Evolutionary conservation across 2,113 vertebrate genomes (phyloP).

Genomic region (Crocuta crocuta): DNA sequence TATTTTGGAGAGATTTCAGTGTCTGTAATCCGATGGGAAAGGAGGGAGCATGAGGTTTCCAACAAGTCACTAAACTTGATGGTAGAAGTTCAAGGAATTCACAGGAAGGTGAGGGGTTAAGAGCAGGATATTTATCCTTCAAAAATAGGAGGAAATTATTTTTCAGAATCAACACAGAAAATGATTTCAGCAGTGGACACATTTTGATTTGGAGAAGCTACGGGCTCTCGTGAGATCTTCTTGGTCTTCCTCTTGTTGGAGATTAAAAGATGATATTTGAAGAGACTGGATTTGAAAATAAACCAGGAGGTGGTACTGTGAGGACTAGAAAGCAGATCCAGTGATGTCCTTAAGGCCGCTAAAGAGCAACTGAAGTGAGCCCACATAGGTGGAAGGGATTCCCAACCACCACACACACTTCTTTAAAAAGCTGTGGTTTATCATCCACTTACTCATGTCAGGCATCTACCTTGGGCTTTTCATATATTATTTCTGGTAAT

Average conservation of each 20-base stretch:
- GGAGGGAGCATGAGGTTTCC: background rate
- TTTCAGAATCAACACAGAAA: background rate
- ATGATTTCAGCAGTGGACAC: background rate
- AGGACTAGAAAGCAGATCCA: background rate
- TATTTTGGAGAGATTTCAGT: background rate
- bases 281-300: background rate
- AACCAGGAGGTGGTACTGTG: background rate
- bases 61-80: background rate
- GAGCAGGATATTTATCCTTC: background rate
- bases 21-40: background rate
- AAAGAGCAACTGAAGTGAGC: background rate
- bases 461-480: background rate
- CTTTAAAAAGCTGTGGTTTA: background rate
- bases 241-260: background rate
- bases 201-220: background rate
- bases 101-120: background rate
- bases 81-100: background rate
- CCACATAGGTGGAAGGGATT: background rate
- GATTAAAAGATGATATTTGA: background rate
- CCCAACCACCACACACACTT: accelerated
- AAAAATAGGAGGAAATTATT: background rate
- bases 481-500: background rate
- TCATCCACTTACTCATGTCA: background rate
- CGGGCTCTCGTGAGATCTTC: background rate
- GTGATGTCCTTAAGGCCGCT: background rate